These are phyloP conservation scores for Notodonta ziczac DNA, from an alignment of 2,888 invertebrate genomes.

Conservation along the genomic window DNA sequence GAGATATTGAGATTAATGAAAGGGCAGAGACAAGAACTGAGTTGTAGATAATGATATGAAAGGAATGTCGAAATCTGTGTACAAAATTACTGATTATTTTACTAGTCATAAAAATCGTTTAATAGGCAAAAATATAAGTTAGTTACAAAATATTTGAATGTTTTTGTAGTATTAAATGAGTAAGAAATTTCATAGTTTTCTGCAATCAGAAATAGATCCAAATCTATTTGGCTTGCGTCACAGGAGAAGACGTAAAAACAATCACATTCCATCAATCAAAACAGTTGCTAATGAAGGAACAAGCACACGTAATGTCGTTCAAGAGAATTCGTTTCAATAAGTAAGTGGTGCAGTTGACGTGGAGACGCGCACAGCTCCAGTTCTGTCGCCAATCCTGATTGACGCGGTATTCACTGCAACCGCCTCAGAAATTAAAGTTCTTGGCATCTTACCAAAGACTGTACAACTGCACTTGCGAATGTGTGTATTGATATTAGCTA, in stretches of 20 bases:
- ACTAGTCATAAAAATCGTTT: too few relatives aligned
- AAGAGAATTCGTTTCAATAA: not conserved
- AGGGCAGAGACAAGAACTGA: slow-evolving; percentile 14
- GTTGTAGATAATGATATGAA: not conserved
- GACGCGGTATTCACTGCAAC: slow-evolving; percentile 52
- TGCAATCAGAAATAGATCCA: not conserved
- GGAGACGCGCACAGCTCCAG: slow-evolving; percentile 26
- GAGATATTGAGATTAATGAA: slow-evolving; percentile 18
- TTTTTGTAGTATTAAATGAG: too few relatives aligned
- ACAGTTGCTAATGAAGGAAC: slow-evolving; percentile 1
- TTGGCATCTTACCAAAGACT: slow-evolving; percentile 63
- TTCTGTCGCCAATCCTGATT: slow-evolving; percentile 44
- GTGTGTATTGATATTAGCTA: not conserved
- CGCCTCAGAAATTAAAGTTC: slow-evolving; percentile 62
- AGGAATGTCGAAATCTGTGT: too few relatives aligned
- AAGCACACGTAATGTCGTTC: not conserved
- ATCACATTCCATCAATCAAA: not conserved
- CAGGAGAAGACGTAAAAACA: not conserved
- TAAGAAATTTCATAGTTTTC: too few relatives aligned
- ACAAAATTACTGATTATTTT: too few relatives aligned
- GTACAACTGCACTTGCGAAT: slow-evolving; percentile 34
- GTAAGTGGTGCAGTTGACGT: slow-evolving; percentile 32
- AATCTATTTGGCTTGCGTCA: not conserved
- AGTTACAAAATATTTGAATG: too few relatives aligned
- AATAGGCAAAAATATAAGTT: too few relatives aligned